Conservation (phyloP, 2,888 invertebrate species). For the Heteromurus nitidus region DNA sequence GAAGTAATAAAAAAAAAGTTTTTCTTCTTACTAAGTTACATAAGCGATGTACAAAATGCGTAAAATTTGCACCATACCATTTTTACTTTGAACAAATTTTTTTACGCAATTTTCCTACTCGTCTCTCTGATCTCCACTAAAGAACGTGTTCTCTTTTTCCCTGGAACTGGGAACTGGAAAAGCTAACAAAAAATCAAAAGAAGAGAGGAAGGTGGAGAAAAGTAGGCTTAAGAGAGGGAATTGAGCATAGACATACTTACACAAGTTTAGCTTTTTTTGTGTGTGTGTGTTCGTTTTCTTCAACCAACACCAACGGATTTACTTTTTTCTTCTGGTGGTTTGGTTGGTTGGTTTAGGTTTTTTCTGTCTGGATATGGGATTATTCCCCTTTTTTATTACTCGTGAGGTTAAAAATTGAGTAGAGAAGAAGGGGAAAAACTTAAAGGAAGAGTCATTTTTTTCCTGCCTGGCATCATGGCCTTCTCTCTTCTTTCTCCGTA, state of each 20-base stretch:
- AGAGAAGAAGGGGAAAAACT: not conserved
- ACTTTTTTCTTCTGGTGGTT: not conserved
- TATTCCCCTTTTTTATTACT: constrained; percentile 19
- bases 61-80: not conserved
- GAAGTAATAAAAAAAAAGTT: too few species aligned
- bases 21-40: not conserved
- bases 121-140: too few species aligned
- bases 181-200: not conserved
- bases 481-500: not conserved
- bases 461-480: not conserved
- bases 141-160: not conserved
- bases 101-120: constrained; percentile 3
- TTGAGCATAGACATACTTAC: too few species aligned
- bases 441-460: constrained; percentile 32
- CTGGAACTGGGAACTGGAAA: not conserved
- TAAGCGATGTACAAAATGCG: not conserved
- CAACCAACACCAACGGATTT: too few species aligned
- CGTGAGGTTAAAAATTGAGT: constrained; percentile 37
- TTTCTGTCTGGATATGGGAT: not conserved
- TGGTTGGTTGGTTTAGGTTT: too few species aligned
- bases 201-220: not conserved
- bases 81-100: not conserved
- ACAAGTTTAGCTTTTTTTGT: not conserved
- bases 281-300: not conserved
- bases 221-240: too few species aligned